A percentile compares a stretch with the other conserved stretches of the same genome.
These are phyloP conservation scores for Gobius niger DNA, from an alignment of 2,113 vertebrate genomes.

Conservation along the genomic window DNA sequence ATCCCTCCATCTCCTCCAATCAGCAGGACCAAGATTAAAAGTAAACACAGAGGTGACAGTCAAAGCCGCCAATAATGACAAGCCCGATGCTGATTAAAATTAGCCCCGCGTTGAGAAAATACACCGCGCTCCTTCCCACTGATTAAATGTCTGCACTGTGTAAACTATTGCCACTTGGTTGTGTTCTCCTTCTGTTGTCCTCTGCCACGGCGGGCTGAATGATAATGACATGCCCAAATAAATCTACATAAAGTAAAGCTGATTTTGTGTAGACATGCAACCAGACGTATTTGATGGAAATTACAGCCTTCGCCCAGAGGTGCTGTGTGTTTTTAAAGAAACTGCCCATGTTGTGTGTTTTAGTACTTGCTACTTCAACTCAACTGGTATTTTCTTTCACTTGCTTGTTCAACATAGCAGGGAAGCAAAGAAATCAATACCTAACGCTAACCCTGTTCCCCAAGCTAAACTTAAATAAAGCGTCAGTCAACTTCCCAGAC, in stretches of 20 bases:
- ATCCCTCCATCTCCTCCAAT: conserved; percentile 76
- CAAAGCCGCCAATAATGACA: conserved; percentile 77
- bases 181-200: conserved; percentile 42
- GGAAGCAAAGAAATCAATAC: too few relatives aligned
- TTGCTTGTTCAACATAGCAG: too few relatives aligned
- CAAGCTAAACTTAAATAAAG: too few relatives aligned
- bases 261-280: neutral
- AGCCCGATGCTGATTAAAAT: conserved; percentile 87
- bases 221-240: neutral
- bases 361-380: neutral
- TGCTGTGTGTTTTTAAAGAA: conserved; percentile 26
- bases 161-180: conserved; percentile 56
- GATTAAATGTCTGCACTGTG: conserved; percentile 71
- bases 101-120: conserved; percentile 74
- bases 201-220: conserved; percentile 16
- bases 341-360: conserved; percentile 2
- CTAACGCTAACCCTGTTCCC: too few relatives aligned
- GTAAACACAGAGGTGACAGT: conserved; percentile 86
- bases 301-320: neutral
- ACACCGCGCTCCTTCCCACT: conserved; percentile 45
- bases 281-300: neutral
- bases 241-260: neutral
- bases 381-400: too few relatives aligned
- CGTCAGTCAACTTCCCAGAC: too few relatives aligned
- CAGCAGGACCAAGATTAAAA: conserved; percentile 82